phyloP scores from a whole-genome alignment of 1,140 invertebrate species.

The Nymphalis io region DNA sequence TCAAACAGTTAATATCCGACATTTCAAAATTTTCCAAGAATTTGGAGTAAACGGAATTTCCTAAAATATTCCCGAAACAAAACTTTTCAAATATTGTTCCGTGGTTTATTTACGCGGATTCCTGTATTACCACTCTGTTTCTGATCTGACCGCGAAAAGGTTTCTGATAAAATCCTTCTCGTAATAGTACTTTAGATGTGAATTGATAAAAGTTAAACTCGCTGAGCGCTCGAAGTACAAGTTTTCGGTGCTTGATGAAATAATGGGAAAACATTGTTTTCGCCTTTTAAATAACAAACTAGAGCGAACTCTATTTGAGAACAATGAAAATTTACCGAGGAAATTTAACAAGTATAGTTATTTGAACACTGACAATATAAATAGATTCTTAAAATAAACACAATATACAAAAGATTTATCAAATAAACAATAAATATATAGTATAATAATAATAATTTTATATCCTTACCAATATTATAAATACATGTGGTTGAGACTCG shows the following conservation, averaged over 20 bases:
- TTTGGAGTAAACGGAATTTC: neutral
- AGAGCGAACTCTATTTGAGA: slow-evolving; percentile 3
- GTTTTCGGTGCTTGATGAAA: slow-evolving; percentile 12
- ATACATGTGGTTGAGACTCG: too few relatives aligned
- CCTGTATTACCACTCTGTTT: slow-evolving; percentile 4
- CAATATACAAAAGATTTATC: neutral
- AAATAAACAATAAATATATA: neutral
- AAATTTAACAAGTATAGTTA: neutral
- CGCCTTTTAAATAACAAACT: slow-evolving; percentile 14
- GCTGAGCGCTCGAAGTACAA: neutral
- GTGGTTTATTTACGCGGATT: slow-evolving; percentile 5
- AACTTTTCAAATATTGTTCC: neutral
- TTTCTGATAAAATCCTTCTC: slow-evolving; percentile 1
- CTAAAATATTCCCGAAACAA: neutral
- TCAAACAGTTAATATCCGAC: too few relatives aligned
- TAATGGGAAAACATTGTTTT: slow-evolving; percentile 9
- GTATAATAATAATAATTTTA: neutral
- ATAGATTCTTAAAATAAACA: neutral
- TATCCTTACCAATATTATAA: too few relatives aligned
- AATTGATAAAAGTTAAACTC: slow-evolving; percentile 13
- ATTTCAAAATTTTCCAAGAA: neutral
- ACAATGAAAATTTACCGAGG: slow-evolving; percentile 7
- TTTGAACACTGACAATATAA: slow-evolving; percentile 1
- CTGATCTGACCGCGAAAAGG: slow-evolving; percentile 9
- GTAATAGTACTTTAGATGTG: slow-evolving; percentile 6